Percentiles rank a stretch among this genome's conserved stretches.
Conservation (phyloP, 30 jellyfish, hydroid and myxozoan species). For the Aurelia sp. region DNA sequence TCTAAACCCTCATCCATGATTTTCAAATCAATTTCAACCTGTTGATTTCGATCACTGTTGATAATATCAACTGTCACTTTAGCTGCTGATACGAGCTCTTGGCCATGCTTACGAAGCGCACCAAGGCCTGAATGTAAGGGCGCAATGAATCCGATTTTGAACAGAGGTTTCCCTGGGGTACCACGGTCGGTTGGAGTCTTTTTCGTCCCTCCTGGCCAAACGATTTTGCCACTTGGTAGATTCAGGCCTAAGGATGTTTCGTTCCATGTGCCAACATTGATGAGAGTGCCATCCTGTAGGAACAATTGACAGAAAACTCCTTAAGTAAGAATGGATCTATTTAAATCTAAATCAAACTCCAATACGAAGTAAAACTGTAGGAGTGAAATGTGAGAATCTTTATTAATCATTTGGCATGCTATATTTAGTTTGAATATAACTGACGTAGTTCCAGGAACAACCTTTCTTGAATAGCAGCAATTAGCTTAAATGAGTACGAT, state of each 20-base stretch:
- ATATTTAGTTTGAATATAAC: too few relatives aligned
- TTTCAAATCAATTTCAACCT: slow-evolving; percentile 84
- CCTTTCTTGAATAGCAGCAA: too few relatives aligned
- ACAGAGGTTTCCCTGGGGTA: slow-evolving; percentile 95
- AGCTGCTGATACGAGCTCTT: slow-evolving; percentile 95
- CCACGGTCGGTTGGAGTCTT: slow-evolving; percentile 96
- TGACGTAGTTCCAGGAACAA: too few relatives aligned
- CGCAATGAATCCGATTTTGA: slow-evolving; percentile 92
- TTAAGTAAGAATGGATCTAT: too few relatives aligned
- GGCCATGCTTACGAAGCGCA: slow-evolving; percentile 73
- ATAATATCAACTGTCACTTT: slow-evolving; percentile 94
- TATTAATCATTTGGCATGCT: too few relatives aligned
- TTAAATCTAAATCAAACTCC: too few relatives aligned
- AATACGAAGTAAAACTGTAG: too few relatives aligned
- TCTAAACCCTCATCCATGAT: slow-evolving; percentile 94
- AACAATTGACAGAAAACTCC: background rate
- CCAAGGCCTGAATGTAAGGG: slow-evolving; percentile 94
- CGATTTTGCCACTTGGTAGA: slow-evolving; percentile 73
- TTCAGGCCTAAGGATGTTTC: slow-evolving; percentile 71
- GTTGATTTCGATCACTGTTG: slow-evolving; percentile 72
- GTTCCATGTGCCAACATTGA: slow-evolving; percentile 90
- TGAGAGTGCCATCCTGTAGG: slow-evolving; percentile 25
- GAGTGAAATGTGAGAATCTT: too few relatives aligned
- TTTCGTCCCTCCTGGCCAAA: slow-evolving; percentile 98
- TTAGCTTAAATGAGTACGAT: too few relatives aligned